Conservation (phyloP, 2,113 vertebrate species). For the Ancistrus triradiatus region DNA sequence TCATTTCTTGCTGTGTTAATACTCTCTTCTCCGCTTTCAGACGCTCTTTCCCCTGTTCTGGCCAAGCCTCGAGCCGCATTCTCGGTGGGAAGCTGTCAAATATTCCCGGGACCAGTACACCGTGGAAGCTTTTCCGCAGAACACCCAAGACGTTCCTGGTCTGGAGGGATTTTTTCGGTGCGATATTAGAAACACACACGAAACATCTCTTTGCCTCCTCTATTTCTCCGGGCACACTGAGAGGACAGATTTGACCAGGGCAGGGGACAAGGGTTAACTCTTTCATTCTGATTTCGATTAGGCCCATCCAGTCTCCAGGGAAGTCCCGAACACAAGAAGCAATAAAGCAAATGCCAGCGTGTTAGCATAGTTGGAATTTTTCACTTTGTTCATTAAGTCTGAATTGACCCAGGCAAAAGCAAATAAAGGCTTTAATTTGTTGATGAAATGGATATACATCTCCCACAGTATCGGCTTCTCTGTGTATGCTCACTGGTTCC, state of each 20-base stretch:
- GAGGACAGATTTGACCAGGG: conserved; percentile 31
- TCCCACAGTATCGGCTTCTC: background rate
- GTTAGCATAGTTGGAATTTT: conserved; percentile 30
- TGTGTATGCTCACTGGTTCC: background rate
- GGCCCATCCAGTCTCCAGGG: conserved; percentile 17
- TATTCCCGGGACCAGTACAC: conserved; percentile 73
- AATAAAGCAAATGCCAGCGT: conserved; percentile 25
- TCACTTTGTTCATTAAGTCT: conserved; percentile 36
- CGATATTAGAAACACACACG: conserved; percentile 72
- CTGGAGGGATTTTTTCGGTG: conserved; percentile 60
- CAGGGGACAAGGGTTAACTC: conserved; percentile 43
- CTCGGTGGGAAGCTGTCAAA: conserved; percentile 78
- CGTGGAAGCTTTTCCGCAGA: conserved; percentile 69
- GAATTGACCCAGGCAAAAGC: conserved; percentile 30
- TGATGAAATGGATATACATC: conserved; percentile 7
- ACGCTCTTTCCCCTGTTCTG: conserved; percentile 35
- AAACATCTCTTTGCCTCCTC: conserved; percentile 46
- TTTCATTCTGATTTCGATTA: conserved; percentile 44
- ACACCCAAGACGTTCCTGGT: conserved; percentile 91
- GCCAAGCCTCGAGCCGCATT: conserved; percentile 21
- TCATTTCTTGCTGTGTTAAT: conserved; percentile 54
- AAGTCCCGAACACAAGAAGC: conserved; percentile 1
- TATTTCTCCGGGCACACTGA: conserved; percentile 33
- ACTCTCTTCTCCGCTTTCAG: conserved; percentile 59
- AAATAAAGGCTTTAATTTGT: conserved; percentile 41